Evolutionary conservation across 1,140 invertebrate genomes (phyloP).

Genomic region (Heliconius eleuchia): DNA sequence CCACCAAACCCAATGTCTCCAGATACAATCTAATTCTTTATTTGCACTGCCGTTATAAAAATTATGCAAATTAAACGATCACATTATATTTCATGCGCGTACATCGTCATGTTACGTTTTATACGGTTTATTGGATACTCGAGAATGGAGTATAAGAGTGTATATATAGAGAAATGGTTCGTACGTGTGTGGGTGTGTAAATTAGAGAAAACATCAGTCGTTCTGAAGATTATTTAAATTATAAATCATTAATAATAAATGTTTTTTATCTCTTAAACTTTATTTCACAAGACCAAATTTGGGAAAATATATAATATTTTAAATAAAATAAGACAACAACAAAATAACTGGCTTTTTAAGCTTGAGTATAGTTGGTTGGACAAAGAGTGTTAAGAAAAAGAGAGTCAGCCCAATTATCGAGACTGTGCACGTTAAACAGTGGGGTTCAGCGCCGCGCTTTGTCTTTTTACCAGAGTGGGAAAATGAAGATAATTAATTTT

Average conservation of each 20-base stretch:
- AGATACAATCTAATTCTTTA: neutral
- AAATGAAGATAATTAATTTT: too few species aligned
- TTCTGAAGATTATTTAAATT: neutral
- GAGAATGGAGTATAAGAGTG: neutral
- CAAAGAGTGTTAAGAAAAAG: too few species aligned
- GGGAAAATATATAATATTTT: too few species aligned
- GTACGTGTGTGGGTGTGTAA: neutral
- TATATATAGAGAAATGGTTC: neutral
- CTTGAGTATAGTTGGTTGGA: too few species aligned
- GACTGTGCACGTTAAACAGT: too few species aligned
- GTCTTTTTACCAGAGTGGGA: too few species aligned
- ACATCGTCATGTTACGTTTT: neutral
- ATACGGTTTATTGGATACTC: neutral
- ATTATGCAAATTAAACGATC: constrained; percentile 10
- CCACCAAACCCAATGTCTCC: neutral
- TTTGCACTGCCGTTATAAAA: neutral
- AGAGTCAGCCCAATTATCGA: too few species aligned
- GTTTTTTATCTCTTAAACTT: neutral
- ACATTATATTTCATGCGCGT: neutral
- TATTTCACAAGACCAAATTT: too few species aligned
- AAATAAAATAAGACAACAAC: too few species aligned
- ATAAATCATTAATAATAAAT: neutral
- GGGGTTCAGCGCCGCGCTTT: too few species aligned
- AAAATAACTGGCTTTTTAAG: too few species aligned
- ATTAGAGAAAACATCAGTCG: neutral